Conservation (phyloP, 2,113 vertebrate species). For the Lagopus muta region DNA sequence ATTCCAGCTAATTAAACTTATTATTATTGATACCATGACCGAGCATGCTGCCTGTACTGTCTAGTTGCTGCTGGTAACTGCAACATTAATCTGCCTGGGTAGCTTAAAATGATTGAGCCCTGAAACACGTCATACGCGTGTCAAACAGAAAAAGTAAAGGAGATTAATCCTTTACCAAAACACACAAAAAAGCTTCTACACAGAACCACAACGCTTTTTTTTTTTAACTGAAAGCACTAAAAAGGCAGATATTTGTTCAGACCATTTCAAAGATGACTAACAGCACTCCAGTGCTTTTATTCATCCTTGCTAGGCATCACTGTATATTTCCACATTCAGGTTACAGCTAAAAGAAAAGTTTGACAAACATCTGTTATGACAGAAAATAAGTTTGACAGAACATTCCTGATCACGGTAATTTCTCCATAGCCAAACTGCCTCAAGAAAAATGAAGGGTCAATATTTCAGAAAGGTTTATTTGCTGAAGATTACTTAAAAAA, state of each 20-base stretch:
- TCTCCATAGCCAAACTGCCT: neutral
- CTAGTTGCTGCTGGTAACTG: slow-evolving; percentile 27
- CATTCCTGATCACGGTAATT: neutral
- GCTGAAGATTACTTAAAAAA: neutral
- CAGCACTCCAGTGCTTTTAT: neutral
- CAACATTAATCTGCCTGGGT: slow-evolving; percentile 11
- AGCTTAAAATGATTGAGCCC: neutral
- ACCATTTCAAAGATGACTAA: neutral
- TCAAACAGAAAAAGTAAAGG: slow-evolving; percentile 2
- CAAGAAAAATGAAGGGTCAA: neutral
- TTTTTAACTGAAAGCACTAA: neutral
- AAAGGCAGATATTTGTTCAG: neutral
- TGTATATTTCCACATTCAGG: neutral
- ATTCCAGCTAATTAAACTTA: slow-evolving; percentile 14
- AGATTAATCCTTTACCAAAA: neutral
- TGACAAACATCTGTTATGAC: slow-evolving; percentile 3
- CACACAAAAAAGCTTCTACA: neutral
- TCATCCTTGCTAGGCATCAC: neutral
- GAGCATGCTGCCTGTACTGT: neutral
- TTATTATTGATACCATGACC: neutral
- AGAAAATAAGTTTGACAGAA: slow-evolving; percentile 24
- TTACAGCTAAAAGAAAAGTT: neutral
- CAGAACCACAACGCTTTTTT: neutral
- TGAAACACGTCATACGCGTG: neutral
- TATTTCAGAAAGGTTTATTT: slow-evolving; percentile 1